phyloP scores from a whole-genome alignment of 2,113 vertebrate species.

The Girardinichthys multiradiatus region DNA sequence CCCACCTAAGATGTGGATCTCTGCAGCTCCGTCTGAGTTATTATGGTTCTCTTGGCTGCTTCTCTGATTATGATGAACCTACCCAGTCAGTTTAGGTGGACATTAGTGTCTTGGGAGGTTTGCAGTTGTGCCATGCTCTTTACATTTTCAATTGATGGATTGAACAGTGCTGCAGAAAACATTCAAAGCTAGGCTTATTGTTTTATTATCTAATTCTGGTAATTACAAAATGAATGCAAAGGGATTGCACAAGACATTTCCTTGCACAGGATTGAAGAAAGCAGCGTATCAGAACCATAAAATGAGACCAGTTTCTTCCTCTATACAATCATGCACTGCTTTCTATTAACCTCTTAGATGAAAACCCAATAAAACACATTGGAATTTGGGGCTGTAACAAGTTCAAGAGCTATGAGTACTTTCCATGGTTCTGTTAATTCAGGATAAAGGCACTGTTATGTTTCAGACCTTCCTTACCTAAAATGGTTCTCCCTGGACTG shows the following conservation, averaged over 20 bases:
- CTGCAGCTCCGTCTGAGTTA: not conserved
- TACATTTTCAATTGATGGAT: not conserved
- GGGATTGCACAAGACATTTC: too few relatives aligned
- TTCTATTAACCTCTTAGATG: not conserved
- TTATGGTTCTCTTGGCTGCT: not conserved
- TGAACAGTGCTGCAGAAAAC: not conserved
- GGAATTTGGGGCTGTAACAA: not conserved
- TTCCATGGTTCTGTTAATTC: not conserved
- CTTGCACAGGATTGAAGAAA: not conserved
- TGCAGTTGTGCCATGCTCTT: not conserved
- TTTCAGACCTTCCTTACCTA: not conserved
- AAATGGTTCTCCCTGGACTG: slow-evolving; percentile 29
- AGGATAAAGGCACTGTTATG: not conserved
- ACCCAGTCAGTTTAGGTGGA: not conserved
- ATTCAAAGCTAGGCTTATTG: not conserved
- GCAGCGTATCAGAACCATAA: not conserved
- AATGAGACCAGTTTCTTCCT: not conserved
- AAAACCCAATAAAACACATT: not conserved
- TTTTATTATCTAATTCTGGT: not conserved
- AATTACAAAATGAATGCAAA: not conserved
- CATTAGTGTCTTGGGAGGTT: not conserved
- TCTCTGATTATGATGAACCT: not conserved
- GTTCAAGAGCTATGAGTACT: not conserved
- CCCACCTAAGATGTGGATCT: not conserved
- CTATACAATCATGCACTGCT: not conserved